phyloP scores from a whole-genome alignment of 2,888 invertebrate genomes.

The Yponomeuta evonymella region DNA sequence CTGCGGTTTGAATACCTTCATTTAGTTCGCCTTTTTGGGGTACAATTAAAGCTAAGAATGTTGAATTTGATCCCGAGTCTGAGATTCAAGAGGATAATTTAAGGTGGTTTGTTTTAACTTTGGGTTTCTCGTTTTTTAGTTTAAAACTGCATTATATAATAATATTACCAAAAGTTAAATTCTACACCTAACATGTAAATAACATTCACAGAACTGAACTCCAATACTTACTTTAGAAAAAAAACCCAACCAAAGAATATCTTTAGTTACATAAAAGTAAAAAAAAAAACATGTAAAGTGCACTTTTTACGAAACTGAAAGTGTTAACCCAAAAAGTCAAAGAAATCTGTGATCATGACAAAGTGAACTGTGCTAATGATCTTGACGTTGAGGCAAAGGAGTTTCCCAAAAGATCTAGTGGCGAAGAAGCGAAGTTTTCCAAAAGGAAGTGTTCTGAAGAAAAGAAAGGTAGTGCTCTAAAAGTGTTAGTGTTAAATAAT shows the following conservation, averaged over 20 bases:
- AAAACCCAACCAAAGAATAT: neutral
- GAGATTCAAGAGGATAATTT: neutral
- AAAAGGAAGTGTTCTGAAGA: neutral
- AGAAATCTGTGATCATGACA: neutral
- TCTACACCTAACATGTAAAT: neutral
- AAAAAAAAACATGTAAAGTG: neutral
- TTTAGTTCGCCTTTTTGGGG: neutral
- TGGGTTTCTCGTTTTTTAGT: neutral
- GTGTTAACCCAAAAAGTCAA: neutral
- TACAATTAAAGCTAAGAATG: neutral
- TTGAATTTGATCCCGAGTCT: neutral
- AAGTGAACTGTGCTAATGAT: neutral
- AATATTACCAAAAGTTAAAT: neutral
- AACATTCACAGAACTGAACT: neutral
- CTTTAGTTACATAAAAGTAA: neutral
- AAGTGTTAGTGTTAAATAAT: constrained; percentile 24
- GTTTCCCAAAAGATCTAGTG: neutral
- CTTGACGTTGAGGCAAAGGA: neutral
- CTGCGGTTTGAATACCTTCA: neutral
- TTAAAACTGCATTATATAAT: neutral
- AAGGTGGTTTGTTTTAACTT: neutral
- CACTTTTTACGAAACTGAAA: neutral
- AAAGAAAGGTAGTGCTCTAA: neutral
- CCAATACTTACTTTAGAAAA: neutral
- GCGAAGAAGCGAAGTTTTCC: neutral